These are phyloP conservation scores for Coreius guichenoti DNA, from an alignment of 2,797 vertebrate species.

Conservation along the genomic window DNA sequence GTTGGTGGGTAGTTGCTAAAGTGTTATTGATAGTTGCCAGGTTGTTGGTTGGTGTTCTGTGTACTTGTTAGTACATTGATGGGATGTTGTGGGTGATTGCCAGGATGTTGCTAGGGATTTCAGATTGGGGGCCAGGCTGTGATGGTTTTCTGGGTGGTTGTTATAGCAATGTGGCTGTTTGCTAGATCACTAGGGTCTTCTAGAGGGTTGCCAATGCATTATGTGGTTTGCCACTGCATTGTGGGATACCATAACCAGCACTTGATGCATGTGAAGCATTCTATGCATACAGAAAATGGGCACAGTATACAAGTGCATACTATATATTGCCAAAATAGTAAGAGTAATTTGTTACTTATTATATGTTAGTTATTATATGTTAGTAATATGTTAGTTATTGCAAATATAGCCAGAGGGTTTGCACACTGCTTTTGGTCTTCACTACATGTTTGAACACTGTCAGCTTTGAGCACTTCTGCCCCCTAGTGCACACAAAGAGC, in stretches of 20 bases:
- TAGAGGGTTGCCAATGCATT: no score
- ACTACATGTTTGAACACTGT: background rate
- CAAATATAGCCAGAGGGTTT: background rate
- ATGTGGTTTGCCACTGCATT: no score
- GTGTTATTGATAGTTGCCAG: no score
- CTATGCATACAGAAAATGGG: background rate
- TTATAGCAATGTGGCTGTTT: no score
- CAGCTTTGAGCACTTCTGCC: conserved; percentile 27
- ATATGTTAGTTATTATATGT: background rate
- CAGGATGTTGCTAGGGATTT: no score
- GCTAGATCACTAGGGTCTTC: no score
- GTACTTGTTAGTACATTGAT: no score
- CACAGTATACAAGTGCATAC: background rate
- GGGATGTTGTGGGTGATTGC: no score
- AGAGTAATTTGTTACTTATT: background rate
- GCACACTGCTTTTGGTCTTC: conserved; percentile 7
- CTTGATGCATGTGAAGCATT: background rate
- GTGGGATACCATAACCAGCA: background rate
- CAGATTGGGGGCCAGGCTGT: no score
- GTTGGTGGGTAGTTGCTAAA: no score
- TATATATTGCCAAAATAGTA: background rate
- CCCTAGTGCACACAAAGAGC: background rate
- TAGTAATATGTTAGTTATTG: background rate
- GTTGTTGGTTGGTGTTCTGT: no score
- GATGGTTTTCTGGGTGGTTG: no score